Percentiles rank a stretch among this genome's conserved stretches.
phyloP scores from a whole-genome alignment of 1,140 invertebrate genomes.

The Zaprionus vittiger region DNA sequence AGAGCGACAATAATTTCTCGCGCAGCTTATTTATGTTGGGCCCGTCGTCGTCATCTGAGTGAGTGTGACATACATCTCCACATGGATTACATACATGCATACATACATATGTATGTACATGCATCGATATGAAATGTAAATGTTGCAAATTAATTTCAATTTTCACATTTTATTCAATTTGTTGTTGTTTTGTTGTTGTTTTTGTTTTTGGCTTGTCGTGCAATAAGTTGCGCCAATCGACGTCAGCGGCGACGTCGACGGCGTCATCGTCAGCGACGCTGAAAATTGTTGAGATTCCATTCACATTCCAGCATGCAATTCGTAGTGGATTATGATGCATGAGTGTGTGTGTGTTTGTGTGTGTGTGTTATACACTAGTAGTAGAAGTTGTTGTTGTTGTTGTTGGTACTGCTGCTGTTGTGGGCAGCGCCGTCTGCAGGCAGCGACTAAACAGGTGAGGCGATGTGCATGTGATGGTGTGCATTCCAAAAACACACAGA shows the following conservation, averaged over 20 bases:
- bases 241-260: constrained; percentile 48
- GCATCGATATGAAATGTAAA: constrained; percentile 38
- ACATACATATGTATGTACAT: not conserved
- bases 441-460: constrained; percentile 78
- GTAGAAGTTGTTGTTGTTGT: constrained; percentile 36
- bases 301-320: constrained; percentile 84
- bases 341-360: constrained; percentile 2
- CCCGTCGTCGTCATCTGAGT: constrained; percentile 14
- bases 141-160: constrained; percentile 52
- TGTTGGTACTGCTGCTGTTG: constrained; percentile 50
- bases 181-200: constrained; percentile 10
- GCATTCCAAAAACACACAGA: constrained; percentile 67
- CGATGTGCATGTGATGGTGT: constrained; percentile 69
- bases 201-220: constrained; percentile 35
- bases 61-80: constrained; percentile 10
- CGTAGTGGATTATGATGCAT: constrained; percentile 64
- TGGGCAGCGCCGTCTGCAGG: constrained; percentile 53
- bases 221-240: constrained; percentile 46
- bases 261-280: constrained; percentile 80
- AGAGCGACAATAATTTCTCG: constrained; percentile 79
- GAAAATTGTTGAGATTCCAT: constrained; percentile 84
- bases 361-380: constrained; percentile 7
- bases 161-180: constrained; percentile 25
- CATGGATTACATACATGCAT: constrained; percentile 19
- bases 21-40: constrained; percentile 60